phyloP scores from a whole-genome alignment of 2,113 vertebrate species.

The Collichthys lucidus region DNA sequence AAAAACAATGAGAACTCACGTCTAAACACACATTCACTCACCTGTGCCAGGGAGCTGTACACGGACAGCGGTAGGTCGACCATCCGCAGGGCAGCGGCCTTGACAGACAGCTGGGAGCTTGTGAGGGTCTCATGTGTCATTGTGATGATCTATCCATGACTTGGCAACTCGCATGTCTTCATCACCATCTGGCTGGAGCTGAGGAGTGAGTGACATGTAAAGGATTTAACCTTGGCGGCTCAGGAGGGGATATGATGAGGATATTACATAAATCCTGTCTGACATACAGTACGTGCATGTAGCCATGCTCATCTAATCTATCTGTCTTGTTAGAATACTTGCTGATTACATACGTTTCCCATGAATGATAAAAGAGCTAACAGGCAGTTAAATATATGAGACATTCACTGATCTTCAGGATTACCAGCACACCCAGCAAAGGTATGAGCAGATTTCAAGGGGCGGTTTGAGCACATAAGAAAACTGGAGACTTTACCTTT shows the following conservation, averaged over 20 bases:
- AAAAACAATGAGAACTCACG: background rate
- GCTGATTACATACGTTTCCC: background rate
- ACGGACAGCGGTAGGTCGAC: constrained; percentile 90
- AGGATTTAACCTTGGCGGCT: constrained; percentile 56
- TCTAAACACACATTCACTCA: constrained; percentile 76
- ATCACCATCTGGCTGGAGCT: constrained; percentile 52
- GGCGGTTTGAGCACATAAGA: background rate
- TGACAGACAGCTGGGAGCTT: constrained; percentile 86
- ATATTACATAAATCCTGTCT: constrained; percentile 51
- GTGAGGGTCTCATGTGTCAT: constrained; percentile 88
- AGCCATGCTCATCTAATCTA: background rate
- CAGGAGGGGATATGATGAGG: constrained; percentile 37
- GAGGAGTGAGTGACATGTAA: constrained; percentile 15
- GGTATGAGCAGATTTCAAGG: background rate
- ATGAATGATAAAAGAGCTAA: background rate
- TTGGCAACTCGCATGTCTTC: constrained; percentile 47
- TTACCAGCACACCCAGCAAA: background rate
- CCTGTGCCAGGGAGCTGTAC: constrained; percentile 89
- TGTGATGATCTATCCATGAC: constrained; percentile 83
- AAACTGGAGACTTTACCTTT: background rate
- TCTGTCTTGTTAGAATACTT: background rate
- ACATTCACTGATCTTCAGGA: background rate
- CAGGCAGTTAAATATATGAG: background rate
- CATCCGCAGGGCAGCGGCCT: constrained; percentile 83
- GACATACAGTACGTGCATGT: background rate